Percentiles rank a stretch among this genome's conserved stretches.
phyloP scores from a whole-genome alignment of 2,113 vertebrate species.

The Hydropotes inermis region DNA sequence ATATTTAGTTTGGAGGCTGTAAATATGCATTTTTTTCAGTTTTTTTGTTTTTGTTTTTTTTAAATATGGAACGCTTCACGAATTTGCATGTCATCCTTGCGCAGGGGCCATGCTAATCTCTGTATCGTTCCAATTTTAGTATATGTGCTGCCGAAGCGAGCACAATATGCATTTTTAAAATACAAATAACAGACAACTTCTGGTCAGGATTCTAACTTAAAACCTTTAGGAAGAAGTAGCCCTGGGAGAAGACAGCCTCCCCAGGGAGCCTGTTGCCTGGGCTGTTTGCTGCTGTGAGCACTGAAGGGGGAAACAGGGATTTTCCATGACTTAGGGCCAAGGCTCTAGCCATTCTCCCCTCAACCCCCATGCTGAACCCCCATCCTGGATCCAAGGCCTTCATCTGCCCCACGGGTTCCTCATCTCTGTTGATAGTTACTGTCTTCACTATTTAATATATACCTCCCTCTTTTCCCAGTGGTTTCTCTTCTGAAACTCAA shows the following conservation, averaged over 20 bases:
- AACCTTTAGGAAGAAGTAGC: neutral
- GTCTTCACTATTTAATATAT: neutral
- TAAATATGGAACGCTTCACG: too few species aligned
- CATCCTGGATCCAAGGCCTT: neutral
- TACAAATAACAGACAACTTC: neutral
- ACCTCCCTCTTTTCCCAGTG: neutral
- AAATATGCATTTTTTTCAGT: neutral
- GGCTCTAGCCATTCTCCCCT: neutral
- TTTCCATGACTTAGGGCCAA: neutral
- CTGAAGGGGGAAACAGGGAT: neutral
- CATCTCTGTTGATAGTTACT: neutral
- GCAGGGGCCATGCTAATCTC: too few species aligned
- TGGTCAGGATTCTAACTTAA: neutral
- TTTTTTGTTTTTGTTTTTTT: too few species aligned
- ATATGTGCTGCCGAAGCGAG: too few species aligned
- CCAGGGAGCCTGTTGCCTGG: neutral
- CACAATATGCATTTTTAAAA: neutral
- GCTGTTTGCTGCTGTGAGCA: neutral
- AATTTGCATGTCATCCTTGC: too few species aligned
- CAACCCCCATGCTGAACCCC: fast-evolving
- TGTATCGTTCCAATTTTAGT: too few species aligned
- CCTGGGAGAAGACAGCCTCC: neutral
- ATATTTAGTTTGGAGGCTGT: neutral
- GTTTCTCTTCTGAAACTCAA: neutral
- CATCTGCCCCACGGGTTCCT: neutral